Percentiles rank a stretch among this genome's conserved stretches.
Conservation (phyloP, 2,113 vertebrate species). For the Athene cunicularia region DNA sequence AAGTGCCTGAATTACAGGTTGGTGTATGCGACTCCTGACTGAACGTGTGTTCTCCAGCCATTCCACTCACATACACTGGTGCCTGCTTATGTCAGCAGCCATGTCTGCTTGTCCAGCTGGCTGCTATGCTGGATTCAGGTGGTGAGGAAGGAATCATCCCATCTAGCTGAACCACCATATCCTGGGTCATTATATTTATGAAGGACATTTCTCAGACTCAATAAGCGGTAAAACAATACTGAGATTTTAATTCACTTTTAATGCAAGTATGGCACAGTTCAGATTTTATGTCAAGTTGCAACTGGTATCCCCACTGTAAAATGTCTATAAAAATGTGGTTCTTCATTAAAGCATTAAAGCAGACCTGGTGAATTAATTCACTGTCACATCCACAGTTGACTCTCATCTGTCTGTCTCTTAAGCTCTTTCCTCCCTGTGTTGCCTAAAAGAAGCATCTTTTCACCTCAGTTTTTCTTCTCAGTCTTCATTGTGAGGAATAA, state of each 20-base stretch:
- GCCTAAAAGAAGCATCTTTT: neutral
- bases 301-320: neutral
- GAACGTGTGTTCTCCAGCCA: neutral
- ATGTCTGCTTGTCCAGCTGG: neutral
- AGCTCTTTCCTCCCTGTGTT: neutral
- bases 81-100: neutral
- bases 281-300: neutral
- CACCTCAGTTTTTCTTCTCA: neutral
- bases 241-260: neutral
- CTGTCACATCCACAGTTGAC: neutral
- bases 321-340: neutral
- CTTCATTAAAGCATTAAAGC: neutral
- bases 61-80: neutral
- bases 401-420: neutral
- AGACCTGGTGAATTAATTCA: neutral
- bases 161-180: neutral
- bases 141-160: neutral
- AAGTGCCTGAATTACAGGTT: neutral
- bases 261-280: neutral
- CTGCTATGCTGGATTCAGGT: neutral
- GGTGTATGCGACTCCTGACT: neutral
- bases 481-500: neutral
- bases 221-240: neutral
- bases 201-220: neutral
- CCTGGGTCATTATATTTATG: neutral